Conservation (phyloP, 2,888 invertebrate species). For the Stomorhina lunata region DNA sequence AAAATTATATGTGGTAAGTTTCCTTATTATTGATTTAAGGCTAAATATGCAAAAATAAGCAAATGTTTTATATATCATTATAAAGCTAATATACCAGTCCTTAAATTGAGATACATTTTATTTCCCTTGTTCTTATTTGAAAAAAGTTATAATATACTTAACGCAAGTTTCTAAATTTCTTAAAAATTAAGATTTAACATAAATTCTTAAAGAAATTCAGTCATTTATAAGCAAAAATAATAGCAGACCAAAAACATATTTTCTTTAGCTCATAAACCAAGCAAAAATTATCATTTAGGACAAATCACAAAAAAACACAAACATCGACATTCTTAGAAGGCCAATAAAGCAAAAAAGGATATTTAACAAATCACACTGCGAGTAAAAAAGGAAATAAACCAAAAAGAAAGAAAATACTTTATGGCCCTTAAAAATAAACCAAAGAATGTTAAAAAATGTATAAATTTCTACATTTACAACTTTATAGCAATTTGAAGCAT, state of each 20-base stretch:
- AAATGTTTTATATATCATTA: too few species aligned
- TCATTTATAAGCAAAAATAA: background rate
- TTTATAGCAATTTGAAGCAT: slow-evolving; percentile 36
- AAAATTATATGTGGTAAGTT: too few species aligned
- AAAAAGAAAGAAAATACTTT: slow-evolving; percentile 2
- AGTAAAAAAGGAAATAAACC: background rate
- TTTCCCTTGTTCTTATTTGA: too few species aligned
- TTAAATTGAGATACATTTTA: too few species aligned
- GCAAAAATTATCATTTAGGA: background rate
- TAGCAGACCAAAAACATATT: background rate
- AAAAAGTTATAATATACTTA: too few species aligned
- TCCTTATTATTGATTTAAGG: too few species aligned
- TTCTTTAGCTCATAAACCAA: background rate
- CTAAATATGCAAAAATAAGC: too few species aligned
- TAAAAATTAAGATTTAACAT: too few species aligned
- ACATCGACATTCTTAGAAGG: background rate
- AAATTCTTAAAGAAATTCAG: too few species aligned
- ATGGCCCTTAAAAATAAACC: background rate
- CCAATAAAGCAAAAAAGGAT: slow-evolving; percentile 1
- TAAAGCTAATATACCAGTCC: too few species aligned
- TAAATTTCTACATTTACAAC: slow-evolving; percentile 35
- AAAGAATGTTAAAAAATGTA: background rate
- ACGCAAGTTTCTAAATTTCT: too few species aligned
- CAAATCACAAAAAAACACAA: background rate
- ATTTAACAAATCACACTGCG: slow-evolving; percentile 26